Evolutionary conservation across 2,888 invertebrate genomes (phyloP), one percentile per base, ranked within the genome.

Genomic region (Ametastegia equiseti): DNA sequence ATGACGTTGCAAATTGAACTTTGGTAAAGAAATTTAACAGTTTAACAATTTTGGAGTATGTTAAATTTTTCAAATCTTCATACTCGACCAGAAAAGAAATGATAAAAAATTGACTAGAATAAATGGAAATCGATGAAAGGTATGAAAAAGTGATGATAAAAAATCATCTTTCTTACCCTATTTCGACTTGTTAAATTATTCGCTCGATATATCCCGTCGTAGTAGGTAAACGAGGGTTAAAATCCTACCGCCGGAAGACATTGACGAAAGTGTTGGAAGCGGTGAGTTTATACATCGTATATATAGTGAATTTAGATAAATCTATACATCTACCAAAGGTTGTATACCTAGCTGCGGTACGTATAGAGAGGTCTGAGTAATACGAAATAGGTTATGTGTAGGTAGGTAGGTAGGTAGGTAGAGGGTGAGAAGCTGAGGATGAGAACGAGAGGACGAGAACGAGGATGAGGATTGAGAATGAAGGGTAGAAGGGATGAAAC

Each of bases 381-480:
- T 71, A 71, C 45, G 27, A n/a, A 45, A 6, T 45, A 9, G 65
- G 33, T 11, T 33, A 33, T 15, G 63, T n/a, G n/a, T n/a, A n/a
- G n/a, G n/a, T n/a, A n/a, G n/a, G n/a, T n/a, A n/a, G n/a, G n/a
- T n/a, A n/a, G n/a, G n/a, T n/a, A 54, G 54, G 54, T 30, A 30
- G 15, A 15, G 15, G 30, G 30, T 63, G 9, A 42, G 9, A 9
- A 80, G 60, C 81, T 30, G 57, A 30, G 63, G 47, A 30, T 30
- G 75, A 71, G 65, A 47, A 80, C 45, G 73, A 63, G 71, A 54
- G 36, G 39, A 81, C 13, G 30, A 71, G 67, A 39, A 75, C 78
- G 78, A 67, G 71, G 79, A 77, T 75, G 81, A 67, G 82, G 71
- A 71, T 9, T 6, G 39, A 39, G n/a, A 71, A 47, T 15, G 47